Conservation (phyloP, 2,797 vertebrate genomes). For the Melanotaenia maccullochi region DNA sequence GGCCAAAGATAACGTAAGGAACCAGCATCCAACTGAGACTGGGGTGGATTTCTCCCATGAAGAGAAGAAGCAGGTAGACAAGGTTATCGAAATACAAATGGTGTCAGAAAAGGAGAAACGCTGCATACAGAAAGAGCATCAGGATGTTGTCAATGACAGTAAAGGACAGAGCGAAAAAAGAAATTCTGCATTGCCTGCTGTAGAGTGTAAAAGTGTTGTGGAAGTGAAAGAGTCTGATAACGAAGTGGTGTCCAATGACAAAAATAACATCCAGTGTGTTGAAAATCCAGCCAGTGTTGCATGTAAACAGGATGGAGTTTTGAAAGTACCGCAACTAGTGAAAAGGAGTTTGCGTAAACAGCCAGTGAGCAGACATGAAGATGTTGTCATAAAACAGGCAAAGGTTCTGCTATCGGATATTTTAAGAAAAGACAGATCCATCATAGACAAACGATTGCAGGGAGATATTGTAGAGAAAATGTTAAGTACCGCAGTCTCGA, state of each 20-base stretch:
- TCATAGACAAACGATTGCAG: constrained; percentile 41
- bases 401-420: constrained; percentile 81
- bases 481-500: constrained; percentile 21
- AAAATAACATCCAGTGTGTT: constrained; percentile 24
- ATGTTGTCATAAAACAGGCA: constrained; percentile 79
- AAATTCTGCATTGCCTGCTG: constrained; percentile 9
- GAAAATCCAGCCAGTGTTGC: constrained; percentile 7
- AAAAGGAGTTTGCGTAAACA: constrained; percentile 18
- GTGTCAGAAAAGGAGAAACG: constrained; percentile 34
- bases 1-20: constrained; percentile 63
- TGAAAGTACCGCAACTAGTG: constrained; percentile 27
- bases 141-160: constrained; percentile 14
- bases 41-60: constrained; percentile 22
- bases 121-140: constrained; percentile 12
- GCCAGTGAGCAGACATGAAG: constrained; percentile 27
- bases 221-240: constrained; percentile 26
- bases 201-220: constrained; percentile 11
- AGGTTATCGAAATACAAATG: constrained; percentile 59
- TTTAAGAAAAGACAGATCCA: constrained; percentile 66
- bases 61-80: constrained; percentile 38
- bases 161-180: constrained; percentile 26
- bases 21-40: constrained; percentile 28
- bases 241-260: constrained; percentile 10
- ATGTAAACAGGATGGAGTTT: constrained; percentile 3
- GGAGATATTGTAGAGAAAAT: constrained; percentile 24